Conservation (phyloP, 53 echinoderm and acorn worm genomes). For the Glandiceps talaboti region DNA sequence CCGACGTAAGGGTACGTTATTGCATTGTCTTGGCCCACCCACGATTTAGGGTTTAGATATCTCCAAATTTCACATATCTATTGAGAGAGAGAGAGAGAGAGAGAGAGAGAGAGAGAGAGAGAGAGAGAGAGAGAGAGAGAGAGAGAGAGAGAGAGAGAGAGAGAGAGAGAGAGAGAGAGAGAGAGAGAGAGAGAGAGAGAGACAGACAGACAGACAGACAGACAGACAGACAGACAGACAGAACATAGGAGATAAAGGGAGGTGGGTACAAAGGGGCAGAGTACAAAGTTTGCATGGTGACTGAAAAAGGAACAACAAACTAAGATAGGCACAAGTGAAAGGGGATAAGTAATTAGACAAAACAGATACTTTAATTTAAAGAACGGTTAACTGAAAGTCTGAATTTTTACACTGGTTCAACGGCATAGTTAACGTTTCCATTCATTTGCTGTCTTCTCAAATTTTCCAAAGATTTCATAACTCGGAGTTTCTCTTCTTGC, state of each 20-base stretch:
- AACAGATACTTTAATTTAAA: no score
- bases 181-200: neutral
- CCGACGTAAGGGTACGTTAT: no score
- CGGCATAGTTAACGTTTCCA: neutral
- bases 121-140: slow-evolving; percentile 1
- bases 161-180: neutral
- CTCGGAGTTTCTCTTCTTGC: neutral
- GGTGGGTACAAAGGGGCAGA: no score
- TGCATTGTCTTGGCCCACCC: neutral
- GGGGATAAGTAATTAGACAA: no score
- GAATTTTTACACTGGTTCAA: no score
- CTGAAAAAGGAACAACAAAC: no score
- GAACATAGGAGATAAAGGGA: no score
- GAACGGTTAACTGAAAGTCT: no score
- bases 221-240: neutral
- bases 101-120: slow-evolving; percentile 1
- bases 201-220: neutral
- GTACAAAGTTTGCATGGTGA: no score
- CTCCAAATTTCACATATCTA: neutral
- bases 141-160: neutral
- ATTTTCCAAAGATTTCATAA: neutral
- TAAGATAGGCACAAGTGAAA: neutral
- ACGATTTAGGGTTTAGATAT: neutral
- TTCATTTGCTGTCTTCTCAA: neutral
- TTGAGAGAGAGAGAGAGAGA: neutral